These are phyloP conservation scores for Decapterus maruadsi DNA, from an alignment of 2,797 vertebrate genomes.

Conservation along the genomic window DNA sequence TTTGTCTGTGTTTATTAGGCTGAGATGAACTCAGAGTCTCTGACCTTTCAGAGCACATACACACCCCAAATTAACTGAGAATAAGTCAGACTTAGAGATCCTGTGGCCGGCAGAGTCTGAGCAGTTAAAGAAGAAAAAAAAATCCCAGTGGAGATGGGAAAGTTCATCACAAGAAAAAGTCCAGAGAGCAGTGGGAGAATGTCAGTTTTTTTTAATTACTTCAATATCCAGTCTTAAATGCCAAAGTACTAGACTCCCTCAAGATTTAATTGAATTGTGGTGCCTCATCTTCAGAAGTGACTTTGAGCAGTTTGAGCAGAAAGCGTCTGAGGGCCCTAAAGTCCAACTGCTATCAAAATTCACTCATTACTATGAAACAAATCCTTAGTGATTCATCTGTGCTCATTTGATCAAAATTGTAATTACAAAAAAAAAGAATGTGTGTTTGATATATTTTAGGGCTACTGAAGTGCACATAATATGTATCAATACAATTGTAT, in stretches of 20 bases:
- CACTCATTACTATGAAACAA: neutral
- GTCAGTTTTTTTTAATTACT: conserved; percentile 47
- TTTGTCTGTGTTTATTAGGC: conserved; percentile 78
- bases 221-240: conserved; percentile 54
- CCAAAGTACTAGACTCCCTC: conserved; percentile 34
- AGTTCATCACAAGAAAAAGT: conserved; percentile 44
- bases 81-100: conserved; percentile 50
- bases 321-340: neutral
- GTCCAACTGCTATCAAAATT: neutral
- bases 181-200: conserved; percentile 37
- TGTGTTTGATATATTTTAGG: neutral
- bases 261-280: conserved; percentile 21
- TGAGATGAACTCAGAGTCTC: conserved; percentile 56
- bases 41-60: conserved; percentile 64
- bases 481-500: too few relatives aligned
- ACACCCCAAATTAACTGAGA: conserved; percentile 58
- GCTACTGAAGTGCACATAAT: neutral
- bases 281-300: conserved; percentile 1
- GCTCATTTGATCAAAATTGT: neutral
- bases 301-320: neutral
- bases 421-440: neutral
- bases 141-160: neutral
- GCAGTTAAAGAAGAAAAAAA: neutral
- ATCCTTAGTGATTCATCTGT: neutral
- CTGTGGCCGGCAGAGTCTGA: conserved; percentile 26